These are phyloP conservation scores for Hesperophylax magnus DNA, from an alignment of 1,140 invertebrate species.

Conservation along the genomic window DNA sequence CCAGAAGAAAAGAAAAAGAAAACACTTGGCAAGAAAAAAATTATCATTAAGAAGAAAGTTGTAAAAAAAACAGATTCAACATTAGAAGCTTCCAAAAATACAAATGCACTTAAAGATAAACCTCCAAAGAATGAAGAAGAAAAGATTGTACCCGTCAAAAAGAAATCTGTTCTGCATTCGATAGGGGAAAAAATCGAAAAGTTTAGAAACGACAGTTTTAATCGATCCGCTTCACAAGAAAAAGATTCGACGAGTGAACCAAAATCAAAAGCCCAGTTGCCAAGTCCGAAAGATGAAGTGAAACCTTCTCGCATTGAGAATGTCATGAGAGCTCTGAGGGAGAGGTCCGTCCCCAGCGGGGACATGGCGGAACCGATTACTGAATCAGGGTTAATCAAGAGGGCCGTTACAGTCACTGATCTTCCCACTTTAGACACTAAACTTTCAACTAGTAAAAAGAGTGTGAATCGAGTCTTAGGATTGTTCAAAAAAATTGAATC, in stretches of 20 bases:
- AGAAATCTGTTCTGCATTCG: constrained; percentile 73
- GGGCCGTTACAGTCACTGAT: constrained; percentile 79
- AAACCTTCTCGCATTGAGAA: constrained; percentile 64
- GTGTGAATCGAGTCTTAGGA: constrained; percentile 78
- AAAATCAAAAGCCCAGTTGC: constrained; percentile 49
- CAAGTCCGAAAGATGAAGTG: constrained; percentile 60
- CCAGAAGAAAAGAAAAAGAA: constrained; percentile 64
- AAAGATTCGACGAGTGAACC: constrained; percentile 61
- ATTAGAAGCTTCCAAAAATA: neutral
- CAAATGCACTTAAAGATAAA: neutral
- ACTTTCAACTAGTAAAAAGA: constrained; percentile 69
- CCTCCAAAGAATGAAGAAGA: constrained; percentile 64
- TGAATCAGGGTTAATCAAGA: constrained; percentile 75
- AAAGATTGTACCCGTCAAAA: constrained; percentile 67
- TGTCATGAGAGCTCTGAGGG: constrained; percentile 72
- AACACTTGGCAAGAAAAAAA: constrained; percentile 66
- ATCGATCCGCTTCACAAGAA: constrained; percentile 66
- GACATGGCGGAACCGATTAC: constrained; percentile 67
- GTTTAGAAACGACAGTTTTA: constrained; percentile 66
- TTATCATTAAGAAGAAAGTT: constrained; percentile 62
- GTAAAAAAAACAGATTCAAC: constrained; percentile 58
- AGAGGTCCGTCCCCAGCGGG: constrained; percentile 74
- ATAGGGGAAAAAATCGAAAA: constrained; percentile 80
- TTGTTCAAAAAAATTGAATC: constrained; percentile 79
- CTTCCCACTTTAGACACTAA: constrained; percentile 68